Base-by-base conservation (phyloP, 2,113 vertebrate species). In the Hyaena hyaena region DNA sequence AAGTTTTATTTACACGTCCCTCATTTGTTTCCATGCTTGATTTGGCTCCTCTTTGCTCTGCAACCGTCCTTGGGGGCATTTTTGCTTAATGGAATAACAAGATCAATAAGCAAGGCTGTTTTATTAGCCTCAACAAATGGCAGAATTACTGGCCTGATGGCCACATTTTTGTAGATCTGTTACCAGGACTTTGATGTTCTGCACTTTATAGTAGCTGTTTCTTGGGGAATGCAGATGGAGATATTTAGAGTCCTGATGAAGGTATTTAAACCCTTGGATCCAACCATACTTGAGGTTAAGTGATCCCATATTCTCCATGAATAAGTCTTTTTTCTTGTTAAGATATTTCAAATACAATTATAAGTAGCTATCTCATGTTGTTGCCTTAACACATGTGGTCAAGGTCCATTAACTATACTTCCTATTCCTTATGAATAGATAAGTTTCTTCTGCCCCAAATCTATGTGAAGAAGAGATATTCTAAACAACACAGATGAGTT, bases 1-100 rank as follows among this genome's bases (percentile, higher is more conserved):
- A 96, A 93, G 69, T 93, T 95, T 96, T 96, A 96, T 97, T 96
- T 96, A 95, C 93, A 93, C 80, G 55, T 87, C n/a, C 26, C 23
- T 97, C 88, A 97, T 97, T 97, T 96, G 81, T 92, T 96, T 96
- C 83, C 63, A 61, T 83, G 95, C 50, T 83, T 82, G 33, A 65
- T 88, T 81, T 81, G 88, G 76, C 71, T 95, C 63, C 45, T 97
- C 61, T 97, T 95, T 96, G 88, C 65, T 98, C 66, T 80, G n/a
- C 24, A 93, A 14, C 58, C 96, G 79, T 97, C 83, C 87, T 97
- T n/a, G 58, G 89, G 93, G 96, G 9, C 89, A 85, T 93, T 92
- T 96, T 45, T 97, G 89, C 55, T 93, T 92, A 97, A 87, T 89
- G 65, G 48, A 93, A 95, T 79, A 95, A 93, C 45, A 79, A 83